A percentile compares a stretch with the other conserved stretches of the same genome.
Conservation (phyloP, 2,888 invertebrate species). For the Tenodera sinensis region DNA sequence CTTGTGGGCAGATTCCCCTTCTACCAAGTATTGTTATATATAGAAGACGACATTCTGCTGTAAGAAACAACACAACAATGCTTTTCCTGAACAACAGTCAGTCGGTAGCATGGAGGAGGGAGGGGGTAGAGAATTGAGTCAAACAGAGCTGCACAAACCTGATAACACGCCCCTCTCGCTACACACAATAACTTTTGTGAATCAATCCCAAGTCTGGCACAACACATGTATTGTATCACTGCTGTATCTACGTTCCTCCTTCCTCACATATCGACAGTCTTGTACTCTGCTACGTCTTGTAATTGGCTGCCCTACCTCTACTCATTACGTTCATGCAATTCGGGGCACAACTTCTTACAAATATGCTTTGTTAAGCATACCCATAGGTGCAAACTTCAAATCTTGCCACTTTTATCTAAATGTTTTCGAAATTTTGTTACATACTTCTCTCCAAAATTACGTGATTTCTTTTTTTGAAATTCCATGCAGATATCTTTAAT, state of each 20-base stretch:
- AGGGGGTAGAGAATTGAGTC: neutral
- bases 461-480: no score
- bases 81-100: neutral
- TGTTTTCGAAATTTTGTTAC: no score
- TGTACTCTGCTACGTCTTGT: neutral
- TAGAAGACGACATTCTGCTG: neutral
- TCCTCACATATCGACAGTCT: neutral
- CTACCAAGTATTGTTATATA: neutral
- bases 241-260: neutral
- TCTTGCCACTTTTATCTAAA: no score
- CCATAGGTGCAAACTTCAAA: no score
- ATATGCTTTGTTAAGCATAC: no score
- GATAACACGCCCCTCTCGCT: neutral
- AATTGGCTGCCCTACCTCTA: neutral
- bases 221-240: neutral
- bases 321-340: neutral
- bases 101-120: neutral
- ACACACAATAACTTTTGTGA: neutral
- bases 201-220: neutral
- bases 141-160: constrained; percentile 3
- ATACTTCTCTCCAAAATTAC: no score
- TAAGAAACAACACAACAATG: constrained; percentile 12
- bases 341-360: no score
- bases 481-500: no score
- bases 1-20: neutral